A percentile compares a stretch with the other conserved stretches of the same genome.
Conservation (phyloP, 2,888 invertebrate genomes). For the Carpatolechia fugitivella region DNA sequence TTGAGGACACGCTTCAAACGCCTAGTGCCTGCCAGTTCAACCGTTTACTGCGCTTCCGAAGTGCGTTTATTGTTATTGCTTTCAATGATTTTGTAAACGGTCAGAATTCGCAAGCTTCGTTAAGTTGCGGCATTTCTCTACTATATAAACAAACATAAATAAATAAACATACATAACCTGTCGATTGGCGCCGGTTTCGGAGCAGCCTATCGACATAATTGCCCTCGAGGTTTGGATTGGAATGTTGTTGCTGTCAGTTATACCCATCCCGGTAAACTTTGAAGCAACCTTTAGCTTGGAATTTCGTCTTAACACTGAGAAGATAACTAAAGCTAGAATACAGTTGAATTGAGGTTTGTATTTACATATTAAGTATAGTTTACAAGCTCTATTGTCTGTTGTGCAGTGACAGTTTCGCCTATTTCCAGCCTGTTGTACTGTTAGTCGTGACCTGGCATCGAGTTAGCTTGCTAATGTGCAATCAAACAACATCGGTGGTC, state of each 20-base stretch:
- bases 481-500: slow-evolving; percentile 63
- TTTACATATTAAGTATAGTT: not conserved
- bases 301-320: no score
- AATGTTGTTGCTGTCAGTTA: slow-evolving; percentile 7
- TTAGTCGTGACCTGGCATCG: slow-evolving; percentile 72
- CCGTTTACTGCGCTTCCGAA: slow-evolving; percentile 63
- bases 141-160: not conserved
- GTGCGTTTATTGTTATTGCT: slow-evolving; percentile 51
- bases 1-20: slow-evolving; percentile 66
- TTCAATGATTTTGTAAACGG: slow-evolving; percentile 27
- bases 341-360: not conserved
- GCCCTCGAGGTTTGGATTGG: not conserved
- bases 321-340: not conserved
- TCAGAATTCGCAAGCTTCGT: not conserved
- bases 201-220: not conserved
- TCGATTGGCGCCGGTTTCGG: not conserved
- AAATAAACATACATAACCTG: not conserved
- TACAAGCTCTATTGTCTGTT: not conserved
- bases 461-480: slow-evolving; percentile 67
- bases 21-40: slow-evolving; percentile 44
- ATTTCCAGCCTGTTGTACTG: slow-evolving; percentile 45
- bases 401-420: slow-evolving; percentile 12
- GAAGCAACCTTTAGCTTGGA: slow-evolving; percentile 1
- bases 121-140: not conserved
- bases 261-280: not conserved